Conservation (phyloP, 2,113 vertebrate species). For the Lota lota region DNA sequence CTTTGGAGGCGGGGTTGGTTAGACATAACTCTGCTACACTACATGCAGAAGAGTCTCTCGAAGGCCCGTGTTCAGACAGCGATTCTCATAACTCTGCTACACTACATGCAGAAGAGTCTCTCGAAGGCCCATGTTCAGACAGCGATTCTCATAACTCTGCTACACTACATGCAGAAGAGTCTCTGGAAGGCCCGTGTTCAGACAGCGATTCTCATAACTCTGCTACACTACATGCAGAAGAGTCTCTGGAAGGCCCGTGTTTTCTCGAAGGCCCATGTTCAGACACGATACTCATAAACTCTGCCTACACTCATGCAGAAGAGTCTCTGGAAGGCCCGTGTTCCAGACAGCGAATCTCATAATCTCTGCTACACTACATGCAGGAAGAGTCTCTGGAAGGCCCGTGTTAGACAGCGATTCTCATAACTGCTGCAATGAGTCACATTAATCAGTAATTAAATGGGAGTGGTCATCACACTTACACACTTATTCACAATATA, state of each 20-base stretch:
- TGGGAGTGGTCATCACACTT: background rate
- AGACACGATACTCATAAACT: too few relatives aligned
- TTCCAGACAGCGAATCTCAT: too few relatives aligned
- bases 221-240: slow-evolving; percentile 9
- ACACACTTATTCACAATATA: too few relatives aligned
- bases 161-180: background rate
- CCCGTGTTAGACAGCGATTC: slow-evolving; percentile 3
- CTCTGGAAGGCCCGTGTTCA: too few relatives aligned
- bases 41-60: slow-evolving; percentile 10
- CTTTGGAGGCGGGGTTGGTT: slow-evolving; percentile 21
- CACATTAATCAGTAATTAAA: background rate
- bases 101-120: too few relatives aligned
- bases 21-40: background rate
- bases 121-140: slow-evolving; percentile 1
- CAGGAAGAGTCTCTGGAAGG: slow-evolving; percentile 1
- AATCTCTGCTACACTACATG: background rate
- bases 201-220: background rate
- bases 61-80: background rate
- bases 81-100: background rate
- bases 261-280: too few relatives aligned
- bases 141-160: background rate
- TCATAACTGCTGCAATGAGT: too few relatives aligned
- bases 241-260: background rate
- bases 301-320: too few relatives aligned
- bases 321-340: too few relatives aligned